phyloP scores from a whole-genome alignment of 1,140 invertebrate species.

The Tyrophagus putrescentiae region DNA sequence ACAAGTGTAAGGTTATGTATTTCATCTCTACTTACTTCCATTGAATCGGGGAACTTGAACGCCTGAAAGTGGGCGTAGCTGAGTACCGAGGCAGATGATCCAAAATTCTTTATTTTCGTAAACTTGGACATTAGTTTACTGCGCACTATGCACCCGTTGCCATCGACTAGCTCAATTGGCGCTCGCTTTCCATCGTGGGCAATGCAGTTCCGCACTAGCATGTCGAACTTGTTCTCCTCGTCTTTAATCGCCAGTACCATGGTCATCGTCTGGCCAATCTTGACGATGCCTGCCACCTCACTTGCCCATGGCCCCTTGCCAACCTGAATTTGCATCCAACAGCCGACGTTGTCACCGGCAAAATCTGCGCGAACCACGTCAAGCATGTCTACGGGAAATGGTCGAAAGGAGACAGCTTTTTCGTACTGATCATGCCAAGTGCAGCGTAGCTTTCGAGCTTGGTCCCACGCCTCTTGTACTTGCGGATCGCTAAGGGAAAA shows the following conservation, averaged over 20 bases:
- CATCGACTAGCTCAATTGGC: slow-evolving; percentile 79
- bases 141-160: slow-evolving; percentile 73
- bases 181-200: slow-evolving; percentile 81
- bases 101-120: slow-evolving; percentile 90
- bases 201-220: slow-evolving; percentile 82
- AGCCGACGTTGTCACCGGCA: slow-evolving; percentile 84
- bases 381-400: slow-evolving; percentile 87
- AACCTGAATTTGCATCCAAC: slow-evolving; percentile 42
- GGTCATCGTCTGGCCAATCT: slow-evolving; percentile 89
- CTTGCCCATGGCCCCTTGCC: slow-evolving; percentile 87
- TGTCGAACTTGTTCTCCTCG: slow-evolving; percentile 87
- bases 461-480: slow-evolving; percentile 81
- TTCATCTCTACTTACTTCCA: too few species aligned
- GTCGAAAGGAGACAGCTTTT: slow-evolving; percentile 81
- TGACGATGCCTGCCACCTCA: slow-evolving; percentile 82
- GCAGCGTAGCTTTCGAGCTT: slow-evolving; percentile 73
- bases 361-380: slow-evolving; percentile 84
- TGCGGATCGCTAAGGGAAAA: slow-evolving; percentile 26
- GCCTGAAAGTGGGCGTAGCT: slow-evolving; percentile 75
- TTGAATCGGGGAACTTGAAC: slow-evolving; percentile 30
- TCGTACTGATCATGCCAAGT: slow-evolving; percentile 93
- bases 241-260: slow-evolving; percentile 89
- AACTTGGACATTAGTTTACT: slow-evolving; percentile 84
- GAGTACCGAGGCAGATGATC: slow-evolving; percentile 75
- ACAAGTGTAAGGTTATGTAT: too few species aligned